Base-by-base conservation (phyloP, 2,797 vertebrate genomes). In the Syndactyla subalaris region DNA sequence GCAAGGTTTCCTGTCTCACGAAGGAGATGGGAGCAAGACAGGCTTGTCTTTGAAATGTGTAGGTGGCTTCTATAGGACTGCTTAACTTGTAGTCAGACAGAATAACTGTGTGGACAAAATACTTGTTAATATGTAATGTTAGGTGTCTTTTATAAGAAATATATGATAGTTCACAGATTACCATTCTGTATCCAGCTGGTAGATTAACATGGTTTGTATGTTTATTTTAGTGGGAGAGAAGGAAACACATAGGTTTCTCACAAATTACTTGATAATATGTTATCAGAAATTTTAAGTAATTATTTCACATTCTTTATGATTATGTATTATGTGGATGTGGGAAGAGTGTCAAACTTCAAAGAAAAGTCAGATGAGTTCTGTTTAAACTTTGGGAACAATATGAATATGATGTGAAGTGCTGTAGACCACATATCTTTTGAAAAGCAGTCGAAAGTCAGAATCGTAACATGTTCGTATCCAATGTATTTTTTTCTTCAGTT, bases 401-500 rank as follows among this genome's bases (percentile, higher is more conserved):
- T 18, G 7, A 67, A 26, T 77, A 30, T 65, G 21, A n/a, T 74
- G 26, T 2, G 15, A 54, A 67, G 34, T 76, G 9, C 30, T 54
- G 7, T 91, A 71, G 48, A 91, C 62, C 23, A 36, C 19, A 4
- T 4, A 2, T 67, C 8, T 57, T 84, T 85, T 79, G 27, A 59
- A 55, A 81, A 62, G 12, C 58, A 62, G 48, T 76, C 27, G 22
- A 22, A 76, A 21, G 4, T 63, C 2, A 1, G 22, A 65, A 87
- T 93, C 34, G 27, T 97, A 95, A 95, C 12, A 9, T 57, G 14
- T 57, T 93, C 5, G 91, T 94, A 27, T 68, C 92, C 17, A n/a
- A 36, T 95, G 29, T 94, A 14, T 0, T 39, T 89, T 80, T 75
- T 96, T 79, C 91, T 97, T 38, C 97, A 99, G 99, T 97, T 98